Evolutionary conservation across 2,797 vertebrate genomes (phyloP).

Genomic region (Amniataba percoides): DNA sequence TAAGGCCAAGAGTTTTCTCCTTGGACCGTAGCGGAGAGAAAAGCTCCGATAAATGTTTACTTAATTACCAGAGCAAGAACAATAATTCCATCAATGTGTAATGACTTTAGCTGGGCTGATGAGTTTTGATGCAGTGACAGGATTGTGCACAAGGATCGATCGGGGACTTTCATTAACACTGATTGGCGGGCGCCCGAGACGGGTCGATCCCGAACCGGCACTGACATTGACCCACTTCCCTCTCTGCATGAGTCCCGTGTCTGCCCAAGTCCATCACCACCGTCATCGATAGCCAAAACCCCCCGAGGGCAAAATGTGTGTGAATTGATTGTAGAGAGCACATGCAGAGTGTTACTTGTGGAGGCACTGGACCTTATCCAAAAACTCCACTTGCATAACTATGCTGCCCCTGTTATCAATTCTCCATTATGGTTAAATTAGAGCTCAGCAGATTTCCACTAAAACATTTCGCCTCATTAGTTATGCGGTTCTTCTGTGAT

Average conservation of each 20-base stretch:
- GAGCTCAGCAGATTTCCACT: conserved; percentile 57
- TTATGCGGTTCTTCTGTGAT: conserved; percentile 29
- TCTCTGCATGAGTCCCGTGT: conserved; percentile 44
- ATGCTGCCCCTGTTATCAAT: conserved; percentile 58
- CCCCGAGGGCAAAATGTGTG: conserved; percentile 46
- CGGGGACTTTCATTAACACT: conserved; percentile 73
- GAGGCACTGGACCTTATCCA: conserved; percentile 63
- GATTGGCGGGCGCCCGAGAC: conserved; percentile 58
- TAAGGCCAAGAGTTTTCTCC: conserved; percentile 13
- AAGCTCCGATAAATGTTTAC: conserved; percentile 57
- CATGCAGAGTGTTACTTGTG: conserved; percentile 44
- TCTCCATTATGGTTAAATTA: conserved; percentile 61
- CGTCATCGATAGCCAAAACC: conserved; percentile 65
- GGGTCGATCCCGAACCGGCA: conserved; percentile 75
- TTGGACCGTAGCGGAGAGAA: background rate
- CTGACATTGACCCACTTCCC: conserved; percentile 81
- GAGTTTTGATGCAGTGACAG: conserved; percentile 59
- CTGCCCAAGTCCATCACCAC: conserved; percentile 67
- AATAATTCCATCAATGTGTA: conserved; percentile 39
- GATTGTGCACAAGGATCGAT: conserved; percentile 57
- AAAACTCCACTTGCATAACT: conserved; percentile 67
- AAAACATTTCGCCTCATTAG: conserved; percentile 47
- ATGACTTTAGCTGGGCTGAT: conserved; percentile 54
- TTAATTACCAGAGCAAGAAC: conserved; percentile 54
- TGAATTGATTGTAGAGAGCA: conserved; percentile 61